Base-by-base conservation (phyloP, 1,140 invertebrate genomes). In the Diploscapter pachys region DNA sequence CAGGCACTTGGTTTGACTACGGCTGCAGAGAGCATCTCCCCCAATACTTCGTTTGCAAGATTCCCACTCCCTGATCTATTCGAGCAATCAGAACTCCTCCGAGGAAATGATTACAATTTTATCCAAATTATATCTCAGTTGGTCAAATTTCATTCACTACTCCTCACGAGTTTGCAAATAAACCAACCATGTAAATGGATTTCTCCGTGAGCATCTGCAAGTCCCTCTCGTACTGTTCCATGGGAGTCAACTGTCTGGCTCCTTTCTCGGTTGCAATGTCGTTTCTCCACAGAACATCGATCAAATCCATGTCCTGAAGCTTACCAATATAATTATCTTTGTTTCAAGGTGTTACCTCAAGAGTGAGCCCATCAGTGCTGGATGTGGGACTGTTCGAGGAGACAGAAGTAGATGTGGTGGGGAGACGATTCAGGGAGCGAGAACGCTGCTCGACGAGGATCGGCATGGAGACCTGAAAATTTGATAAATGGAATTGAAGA, bases 211-310 rank as follows among this genome's bases (percentile, higher is more conserved):
- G 71, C 31, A 83, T 68, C 66, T 85, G 83, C 57, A 85, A 70
- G 78, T 85, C 84, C 9, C 80, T 65, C 55, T 85, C 81, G 72
- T 75, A 84, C 72, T 84, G 78, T 6, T 79, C 70, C 3, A 68
- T 52, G 49, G 76, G 78, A 9, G 49, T 63, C 2, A 69, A 13
- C 51, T 51, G 52, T 53, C 13, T 6, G 5, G 52, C 48, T 49
- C 82, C 78, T 67, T 84, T 84, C 73, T 84, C 83, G 57, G 61
- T 59, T 6, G 85, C 83, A 63, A 84, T 85, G 69, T 84, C 83
- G 9, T 66, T 63, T 51, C 83, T 75, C 83, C 83, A 84, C 48
- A 77, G 80, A 9, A 80, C 69, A 72, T 84, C 83, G 57, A 84
- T 84, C 48, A 82, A 78, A 55, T 84, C 83, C 57, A 83, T 82